Evolutionary conservation across 1,140 invertebrate genomes (phyloP).

Genomic region (Polypedilum pembai): DNA sequence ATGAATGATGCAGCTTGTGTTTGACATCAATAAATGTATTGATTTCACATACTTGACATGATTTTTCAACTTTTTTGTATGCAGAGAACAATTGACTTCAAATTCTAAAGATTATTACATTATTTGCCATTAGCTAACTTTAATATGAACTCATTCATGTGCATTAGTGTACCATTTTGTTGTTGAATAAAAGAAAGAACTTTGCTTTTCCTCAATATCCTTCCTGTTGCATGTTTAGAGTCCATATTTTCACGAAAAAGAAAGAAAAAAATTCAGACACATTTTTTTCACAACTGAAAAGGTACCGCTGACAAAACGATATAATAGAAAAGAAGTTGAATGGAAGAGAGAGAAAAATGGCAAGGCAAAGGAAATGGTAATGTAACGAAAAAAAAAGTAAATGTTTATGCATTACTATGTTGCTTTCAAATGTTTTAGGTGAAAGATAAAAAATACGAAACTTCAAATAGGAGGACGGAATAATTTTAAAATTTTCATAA

Average conservation of each 20-base stretch:
- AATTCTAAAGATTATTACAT: no score
- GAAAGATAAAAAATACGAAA: no score
- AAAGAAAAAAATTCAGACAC: no score
- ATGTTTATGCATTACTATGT: neutral
- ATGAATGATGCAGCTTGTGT: no score
- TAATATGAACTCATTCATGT: neutral
- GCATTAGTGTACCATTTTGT: neutral
- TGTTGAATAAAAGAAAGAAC: neutral
- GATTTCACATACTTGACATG: no score
- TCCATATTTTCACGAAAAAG: neutral
- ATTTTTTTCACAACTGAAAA: neutral
- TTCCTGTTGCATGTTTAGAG: constrained; percentile 3
- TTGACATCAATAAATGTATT: no score
- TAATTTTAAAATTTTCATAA: no score
- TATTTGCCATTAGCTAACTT: neutral
- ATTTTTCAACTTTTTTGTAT: no score
- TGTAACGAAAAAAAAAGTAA: neutral
- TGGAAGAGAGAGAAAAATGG: neutral
- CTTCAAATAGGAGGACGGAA: no score
- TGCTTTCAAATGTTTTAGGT: no score
- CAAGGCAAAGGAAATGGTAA: neutral
- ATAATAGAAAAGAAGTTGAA: neutral
- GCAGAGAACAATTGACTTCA: no score
- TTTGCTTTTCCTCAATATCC: neutral
- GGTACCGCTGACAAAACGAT: neutral